A percentile compares a stretch with the other conserved stretches of the same genome.
Evolutionary conservation across 2,113 vertebrate species (phyloP).

Genomic region (Gadus macrocephalus): DNA sequence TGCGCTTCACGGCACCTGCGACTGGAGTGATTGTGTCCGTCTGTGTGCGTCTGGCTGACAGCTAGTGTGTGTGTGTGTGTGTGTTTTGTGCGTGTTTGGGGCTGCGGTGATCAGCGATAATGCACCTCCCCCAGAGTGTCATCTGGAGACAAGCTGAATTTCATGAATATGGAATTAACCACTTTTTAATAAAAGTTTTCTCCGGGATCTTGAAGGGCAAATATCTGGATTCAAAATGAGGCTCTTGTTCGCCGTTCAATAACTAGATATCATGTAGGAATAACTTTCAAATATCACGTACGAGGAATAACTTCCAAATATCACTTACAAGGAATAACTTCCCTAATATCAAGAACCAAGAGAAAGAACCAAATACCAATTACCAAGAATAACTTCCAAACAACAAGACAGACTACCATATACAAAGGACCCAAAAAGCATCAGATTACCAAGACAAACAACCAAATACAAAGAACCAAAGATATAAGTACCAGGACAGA

Average conservation of each 20-base stretch:
- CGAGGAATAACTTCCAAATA: no score
- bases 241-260: not conserved
- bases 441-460: no score
- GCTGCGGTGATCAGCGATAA: constrained; percentile 49
- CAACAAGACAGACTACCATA: no score
- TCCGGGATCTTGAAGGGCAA: constrained; percentile 45
- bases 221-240: constrained; percentile 28
- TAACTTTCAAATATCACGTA: no score
- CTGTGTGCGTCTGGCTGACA: not conserved
- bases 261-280: not conserved
- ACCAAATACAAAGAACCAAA: no score
- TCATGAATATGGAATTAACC: constrained; percentile 63
- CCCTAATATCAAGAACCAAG: no score
- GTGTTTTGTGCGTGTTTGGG: constrained; percentile 26
- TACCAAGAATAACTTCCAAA: no score
- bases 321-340: no score
- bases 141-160: constrained; percentile 57
- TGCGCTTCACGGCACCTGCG: constrained; percentile 28
- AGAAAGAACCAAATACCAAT: no score
- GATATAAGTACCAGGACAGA: no score
- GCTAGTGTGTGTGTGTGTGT: constrained; percentile 2
- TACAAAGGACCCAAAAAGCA: no score
- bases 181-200: constrained; percentile 52
- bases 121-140: constrained; percentile 50
- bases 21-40: constrained; percentile 28